Conservation (phyloP, 2,888 invertebrate genomes). For the Amiota communis region DNA sequence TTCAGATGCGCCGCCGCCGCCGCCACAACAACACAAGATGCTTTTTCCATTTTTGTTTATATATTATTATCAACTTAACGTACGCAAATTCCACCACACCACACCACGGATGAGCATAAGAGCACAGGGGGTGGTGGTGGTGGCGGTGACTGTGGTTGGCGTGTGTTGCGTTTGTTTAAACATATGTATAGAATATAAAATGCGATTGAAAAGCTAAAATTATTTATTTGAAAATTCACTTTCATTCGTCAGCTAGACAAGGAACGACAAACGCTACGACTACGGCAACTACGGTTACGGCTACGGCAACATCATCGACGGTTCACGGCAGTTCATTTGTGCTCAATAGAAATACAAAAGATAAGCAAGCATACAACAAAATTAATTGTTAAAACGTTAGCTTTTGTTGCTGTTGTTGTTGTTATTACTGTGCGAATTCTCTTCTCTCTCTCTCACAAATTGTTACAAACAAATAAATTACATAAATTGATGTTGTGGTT, state of each 20-base stretch:
- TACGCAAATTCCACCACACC: constrained; percentile 31
- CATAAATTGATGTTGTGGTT: constrained; percentile 43
- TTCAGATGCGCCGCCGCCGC: not conserved
- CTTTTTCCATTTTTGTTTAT: not conserved
- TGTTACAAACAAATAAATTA: constrained; percentile 36
- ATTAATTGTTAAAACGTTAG: constrained; percentile 19
- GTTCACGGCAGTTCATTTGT: constrained; percentile 62
- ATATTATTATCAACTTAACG: not conserved
- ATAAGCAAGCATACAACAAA: not conserved
- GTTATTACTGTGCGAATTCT: constrained; percentile 34
- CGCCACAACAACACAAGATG: too few relatives aligned
- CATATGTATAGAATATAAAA: not conserved
- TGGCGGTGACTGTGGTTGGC: too few relatives aligned
- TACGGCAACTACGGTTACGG: constrained; percentile 27
- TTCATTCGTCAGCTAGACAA: constrained; percentile 23
- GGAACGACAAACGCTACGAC: not conserved
- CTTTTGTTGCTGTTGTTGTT: constrained; percentile 33
- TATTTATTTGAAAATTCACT: constrained; percentile 20
- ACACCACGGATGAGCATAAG: constrained; percentile 44
- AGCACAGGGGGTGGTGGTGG: too few relatives aligned
- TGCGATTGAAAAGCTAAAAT: constrained; percentile 53
- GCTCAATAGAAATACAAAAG: constrained; percentile 24
- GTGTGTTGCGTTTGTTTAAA: too few relatives aligned
- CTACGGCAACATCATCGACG: constrained; percentile 26
- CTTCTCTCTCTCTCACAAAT: not conserved